Evolutionary conservation across 1,140 invertebrate genomes (phyloP).

Genomic region (Ectropis grisescens): DNA sequence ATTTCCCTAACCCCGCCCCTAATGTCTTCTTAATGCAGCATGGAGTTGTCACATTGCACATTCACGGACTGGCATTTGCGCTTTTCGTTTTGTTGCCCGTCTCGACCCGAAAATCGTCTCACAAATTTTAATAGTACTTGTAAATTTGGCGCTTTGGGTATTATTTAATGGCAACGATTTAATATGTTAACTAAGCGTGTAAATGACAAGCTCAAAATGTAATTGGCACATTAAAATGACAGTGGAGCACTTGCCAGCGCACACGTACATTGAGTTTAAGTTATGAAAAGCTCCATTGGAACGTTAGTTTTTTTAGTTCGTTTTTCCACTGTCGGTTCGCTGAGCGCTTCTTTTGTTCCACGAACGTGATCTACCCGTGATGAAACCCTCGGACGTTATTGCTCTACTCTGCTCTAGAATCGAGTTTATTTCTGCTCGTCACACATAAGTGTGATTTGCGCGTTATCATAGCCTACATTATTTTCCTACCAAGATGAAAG

Average conservation of each 20-base stretch:
- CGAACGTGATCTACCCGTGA: constrained; percentile 58
- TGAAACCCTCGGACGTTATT: constrained; percentile 53
- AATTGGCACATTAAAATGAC: constrained; percentile 20
- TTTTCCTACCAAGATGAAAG: constrained; percentile 25
- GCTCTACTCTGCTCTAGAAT: constrained; percentile 45
- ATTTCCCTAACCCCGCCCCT: constrained; percentile 26
- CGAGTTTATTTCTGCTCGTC: constrained; percentile 45
- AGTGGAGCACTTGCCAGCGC: constrained; percentile 22
- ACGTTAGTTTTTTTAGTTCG: constrained; percentile 44
- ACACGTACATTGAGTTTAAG: constrained; percentile 42
- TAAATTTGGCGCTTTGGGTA: too few relatives aligned
- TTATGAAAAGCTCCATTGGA: constrained; percentile 61
- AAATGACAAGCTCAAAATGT: constrained; percentile 8
- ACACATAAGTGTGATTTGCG: constrained; percentile 35
- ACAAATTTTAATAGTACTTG: constrained; percentile 1
- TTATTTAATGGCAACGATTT: constrained; percentile 14
- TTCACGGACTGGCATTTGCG: constrained; percentile 28
- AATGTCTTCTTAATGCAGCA: constrained; percentile 64
- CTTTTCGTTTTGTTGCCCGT: constrained; percentile 18
- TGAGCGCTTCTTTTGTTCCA: constrained; percentile 53
- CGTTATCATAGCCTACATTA: constrained; percentile 39
- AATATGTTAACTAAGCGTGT: constrained; percentile 16
- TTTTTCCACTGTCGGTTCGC: constrained; percentile 41
- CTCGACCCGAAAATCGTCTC: constrained; percentile 10
- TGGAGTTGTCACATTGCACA: constrained; percentile 53